Evolutionary conservation across 2,888 invertebrate genomes (phyloP).

Genomic region (Fissipunctia ypsillon): DNA sequence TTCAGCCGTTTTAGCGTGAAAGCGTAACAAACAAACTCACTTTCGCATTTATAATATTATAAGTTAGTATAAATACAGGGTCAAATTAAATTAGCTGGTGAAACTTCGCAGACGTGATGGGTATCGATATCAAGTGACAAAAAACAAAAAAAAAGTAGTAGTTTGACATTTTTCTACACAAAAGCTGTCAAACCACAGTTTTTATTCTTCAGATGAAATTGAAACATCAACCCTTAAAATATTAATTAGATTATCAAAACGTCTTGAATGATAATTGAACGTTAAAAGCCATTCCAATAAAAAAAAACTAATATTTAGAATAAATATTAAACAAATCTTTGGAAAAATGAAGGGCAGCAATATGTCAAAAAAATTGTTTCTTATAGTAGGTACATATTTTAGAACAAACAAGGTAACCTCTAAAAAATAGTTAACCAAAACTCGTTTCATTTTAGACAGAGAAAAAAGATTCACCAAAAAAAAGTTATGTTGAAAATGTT

Average conservation of each 20-base stretch:
- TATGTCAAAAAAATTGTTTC: background rate
- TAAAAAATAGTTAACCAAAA: conserved; percentile 6
- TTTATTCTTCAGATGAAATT: background rate
- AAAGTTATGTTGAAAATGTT: conserved; percentile 51
- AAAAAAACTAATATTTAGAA: background rate
- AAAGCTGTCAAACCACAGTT: background rate
- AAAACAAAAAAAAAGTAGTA: background rate
- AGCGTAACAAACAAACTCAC: no score
- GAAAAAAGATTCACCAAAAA: conserved; percentile 22
- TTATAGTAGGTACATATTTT: background rate
- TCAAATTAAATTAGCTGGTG: no score
- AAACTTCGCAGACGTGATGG: no score
- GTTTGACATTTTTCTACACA: background rate
- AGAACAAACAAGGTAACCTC: background rate
- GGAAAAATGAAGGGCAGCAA: background rate
- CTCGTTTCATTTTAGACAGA: conserved; percentile 21
- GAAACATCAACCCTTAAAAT: background rate
- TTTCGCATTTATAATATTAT: no score
- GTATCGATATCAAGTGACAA: no score
- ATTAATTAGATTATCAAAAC: background rate
- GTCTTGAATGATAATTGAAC: background rate
- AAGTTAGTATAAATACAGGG: no score
- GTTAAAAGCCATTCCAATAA: background rate
- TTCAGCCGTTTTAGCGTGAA: no score
- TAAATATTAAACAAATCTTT: background rate